A percentile compares a stretch with the other conserved stretches of the same genome.
These are phyloP conservation scores for Macrocentrus cingulum DNA, from an alignment of 1,140 invertebrate genomes.

Conservation along the genomic window DNA sequence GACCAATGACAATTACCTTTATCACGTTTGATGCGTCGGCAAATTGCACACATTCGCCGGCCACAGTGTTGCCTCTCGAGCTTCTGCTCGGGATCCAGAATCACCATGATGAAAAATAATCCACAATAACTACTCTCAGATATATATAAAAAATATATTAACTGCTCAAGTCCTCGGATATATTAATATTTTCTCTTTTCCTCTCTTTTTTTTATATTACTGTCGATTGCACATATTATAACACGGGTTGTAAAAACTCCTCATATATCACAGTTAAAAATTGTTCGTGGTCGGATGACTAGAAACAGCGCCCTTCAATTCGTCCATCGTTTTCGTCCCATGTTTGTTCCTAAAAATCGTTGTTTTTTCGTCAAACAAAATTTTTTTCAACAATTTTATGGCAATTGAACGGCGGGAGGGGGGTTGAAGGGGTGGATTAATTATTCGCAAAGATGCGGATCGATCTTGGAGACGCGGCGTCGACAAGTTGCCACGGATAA, in stretches of 20 bases:
- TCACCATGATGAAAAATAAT: constrained; percentile 47
- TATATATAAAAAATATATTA: constrained; percentile 1
- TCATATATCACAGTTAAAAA: too few species aligned
- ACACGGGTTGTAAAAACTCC: too few species aligned
- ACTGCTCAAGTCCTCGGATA: neutral
- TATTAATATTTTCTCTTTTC: neutral
- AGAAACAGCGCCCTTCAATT: too few species aligned
- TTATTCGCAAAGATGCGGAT: constrained; percentile 15
- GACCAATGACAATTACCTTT: constrained; percentile 46
- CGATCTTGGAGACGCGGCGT: constrained; percentile 12
- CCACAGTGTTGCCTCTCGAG: constrained; percentile 56
- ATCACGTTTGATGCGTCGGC: constrained; percentile 56
- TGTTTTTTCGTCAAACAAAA: too few species aligned
- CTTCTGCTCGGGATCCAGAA: constrained; percentile 57
- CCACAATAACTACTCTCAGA: neutral
- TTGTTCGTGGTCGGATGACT: too few species aligned
- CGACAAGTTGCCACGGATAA: constrained; percentile 38
- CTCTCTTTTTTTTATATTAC: constrained; percentile 8
- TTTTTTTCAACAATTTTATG: too few species aligned
- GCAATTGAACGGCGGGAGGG: too few species aligned
- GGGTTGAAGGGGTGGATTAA: too few species aligned
- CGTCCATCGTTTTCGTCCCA: too few species aligned
- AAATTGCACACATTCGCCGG: constrained; percentile 58
- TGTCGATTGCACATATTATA: constrained; percentile 4
- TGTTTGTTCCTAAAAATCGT: too few species aligned